phyloP scores from a whole-genome alignment of 64 coral and sea anemone genomes.

The Platygyra sinensis region DNA sequence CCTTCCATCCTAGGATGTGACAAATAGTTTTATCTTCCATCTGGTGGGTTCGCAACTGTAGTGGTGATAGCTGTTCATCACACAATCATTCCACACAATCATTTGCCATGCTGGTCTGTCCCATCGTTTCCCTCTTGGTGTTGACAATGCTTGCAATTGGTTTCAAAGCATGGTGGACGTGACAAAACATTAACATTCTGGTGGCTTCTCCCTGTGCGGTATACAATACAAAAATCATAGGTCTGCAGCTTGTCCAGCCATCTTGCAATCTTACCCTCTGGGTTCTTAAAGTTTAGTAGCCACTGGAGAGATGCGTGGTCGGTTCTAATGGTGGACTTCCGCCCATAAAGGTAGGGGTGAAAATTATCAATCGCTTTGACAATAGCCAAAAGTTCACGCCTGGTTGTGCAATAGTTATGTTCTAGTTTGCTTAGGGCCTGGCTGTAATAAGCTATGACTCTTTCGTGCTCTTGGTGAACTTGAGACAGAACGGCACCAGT shows the following conservation, averaged over 20 bases:
- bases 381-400: conserved; percentile 37
- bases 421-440: conserved; percentile 13
- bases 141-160: conserved; percentile 26
- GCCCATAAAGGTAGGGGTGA: conserved; percentile 46
- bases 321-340: not conserved
- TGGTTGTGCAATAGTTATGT: conserved; percentile 26
- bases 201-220: not conserved
- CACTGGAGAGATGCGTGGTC: conserved; percentile 32
- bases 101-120: not conserved
- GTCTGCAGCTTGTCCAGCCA: conserved; percentile 25
- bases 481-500: conserved; percentile 31
- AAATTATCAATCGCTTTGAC: conserved; percentile 26
- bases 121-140: not conserved
- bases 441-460: conserved; percentile 49
- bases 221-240: conserved; percentile 19
- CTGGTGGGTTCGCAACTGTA: not conserved
- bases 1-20: not conserved
- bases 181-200: conserved; percentile 32
- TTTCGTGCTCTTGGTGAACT: conserved; percentile 28
- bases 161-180: not conserved
- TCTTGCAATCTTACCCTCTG: conserved; percentile 24
- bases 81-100: not conserved
- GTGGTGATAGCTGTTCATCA: not conserved
- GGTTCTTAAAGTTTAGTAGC: conserved; percentile 39
- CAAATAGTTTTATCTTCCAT: not conserved